Base-by-base conservation (phyloP, 2,888 invertebrate genomes). In the Lasioglossum lativentre region DNA sequence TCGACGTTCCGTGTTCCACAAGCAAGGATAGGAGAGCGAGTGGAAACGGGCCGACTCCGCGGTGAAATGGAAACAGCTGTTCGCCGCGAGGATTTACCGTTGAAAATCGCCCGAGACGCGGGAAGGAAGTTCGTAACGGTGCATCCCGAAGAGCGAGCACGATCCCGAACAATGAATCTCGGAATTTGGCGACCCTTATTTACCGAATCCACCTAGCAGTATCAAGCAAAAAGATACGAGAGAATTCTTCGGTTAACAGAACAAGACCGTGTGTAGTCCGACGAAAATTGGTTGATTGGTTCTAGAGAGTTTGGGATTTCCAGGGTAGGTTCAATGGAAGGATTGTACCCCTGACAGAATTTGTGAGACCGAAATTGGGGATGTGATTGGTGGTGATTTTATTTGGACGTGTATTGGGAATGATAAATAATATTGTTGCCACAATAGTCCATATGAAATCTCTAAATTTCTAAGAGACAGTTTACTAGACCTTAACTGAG, bases 1-100 rank as follows among this genome's bases (percentile, higher is more conserved):
- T 86, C 80, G 86, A 82, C 75, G 72, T 72, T 27, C 34, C 82
- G 77, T 42, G n/a, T 66, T 63, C 38, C 47, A 47, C 84, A 56
- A 47, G n/a, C 82, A 10, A 52, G 56, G 63, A 82, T 79, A 82
- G 79, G 12, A 27, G 40, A 42, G 40, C 40, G 5, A 30, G 27
- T 59, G 75, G 30, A 75, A 63, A 30, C 63, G 14, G 42, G 27
- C 75, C 68, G 85, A n/a, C 73, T 14, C n/a, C 34, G 52, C 42
- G 75, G 75, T 19, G 70, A 45, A 78, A 78, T 42, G 72, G n/a
- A 42, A 72, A 78, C 42, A 71, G 56, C 56, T 30, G 42, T 78
- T 72, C 42, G 59, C 14, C 27, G 52, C 42, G 42, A 30, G 68
- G 68, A 68, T 68, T 23, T 38, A 38, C 68, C 68, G 68, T 38